Percentiles rank a stretch among this genome's conserved stretches.
phyloP scores from a whole-genome alignment of 2,797 vertebrate species.

The Malacoctenus gilli region DNA sequence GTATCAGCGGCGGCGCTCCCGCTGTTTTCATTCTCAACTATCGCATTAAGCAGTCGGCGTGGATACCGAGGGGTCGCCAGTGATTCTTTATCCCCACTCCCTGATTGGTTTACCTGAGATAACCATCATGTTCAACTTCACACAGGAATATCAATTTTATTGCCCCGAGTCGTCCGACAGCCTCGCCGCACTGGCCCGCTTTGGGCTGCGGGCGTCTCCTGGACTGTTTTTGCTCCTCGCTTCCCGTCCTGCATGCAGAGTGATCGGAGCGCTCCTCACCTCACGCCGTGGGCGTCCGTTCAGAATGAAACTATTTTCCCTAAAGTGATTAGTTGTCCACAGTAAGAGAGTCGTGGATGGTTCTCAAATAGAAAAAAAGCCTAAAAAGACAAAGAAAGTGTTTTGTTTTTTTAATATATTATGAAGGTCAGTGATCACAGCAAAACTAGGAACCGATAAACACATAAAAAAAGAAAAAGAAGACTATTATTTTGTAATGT shows the following conservation, averaged over 20 bases:
- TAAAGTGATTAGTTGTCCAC: not conserved
- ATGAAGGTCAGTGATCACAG: not conserved
- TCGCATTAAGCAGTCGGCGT: conserved; percentile 7
- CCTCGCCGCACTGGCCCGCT: conserved; percentile 19
- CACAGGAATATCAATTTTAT: conserved; percentile 23
- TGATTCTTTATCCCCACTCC: conserved; percentile 19
- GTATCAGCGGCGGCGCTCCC: not conserved
- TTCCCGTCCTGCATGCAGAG: conserved; percentile 13
- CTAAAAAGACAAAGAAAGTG: not conserved
- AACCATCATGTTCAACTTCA: conserved; percentile 29
- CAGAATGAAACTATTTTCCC: not conserved
- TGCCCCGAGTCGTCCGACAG: conserved; percentile 21
- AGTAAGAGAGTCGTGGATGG: not conserved
- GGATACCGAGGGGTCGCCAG: conserved; percentile 24
- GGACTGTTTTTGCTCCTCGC: conserved; percentile 7
- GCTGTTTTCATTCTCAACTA: conserved; percentile 26
- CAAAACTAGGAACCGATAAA: not conserved
- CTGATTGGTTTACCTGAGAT: conserved; percentile 27
- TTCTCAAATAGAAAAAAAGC: not conserved
- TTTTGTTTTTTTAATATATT: not conserved
- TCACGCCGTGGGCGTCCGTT: conserved; percentile 24
- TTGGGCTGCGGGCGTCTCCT: conserved; percentile 30
- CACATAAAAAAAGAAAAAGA: not conserved
- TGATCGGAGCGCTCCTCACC: conserved; percentile 19
- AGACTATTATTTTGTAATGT: not conserved